These are phyloP conservation scores for Zingel zingel DNA, from an alignment of 2,113 vertebrate genomes.

Conservation along the genomic window DNA sequence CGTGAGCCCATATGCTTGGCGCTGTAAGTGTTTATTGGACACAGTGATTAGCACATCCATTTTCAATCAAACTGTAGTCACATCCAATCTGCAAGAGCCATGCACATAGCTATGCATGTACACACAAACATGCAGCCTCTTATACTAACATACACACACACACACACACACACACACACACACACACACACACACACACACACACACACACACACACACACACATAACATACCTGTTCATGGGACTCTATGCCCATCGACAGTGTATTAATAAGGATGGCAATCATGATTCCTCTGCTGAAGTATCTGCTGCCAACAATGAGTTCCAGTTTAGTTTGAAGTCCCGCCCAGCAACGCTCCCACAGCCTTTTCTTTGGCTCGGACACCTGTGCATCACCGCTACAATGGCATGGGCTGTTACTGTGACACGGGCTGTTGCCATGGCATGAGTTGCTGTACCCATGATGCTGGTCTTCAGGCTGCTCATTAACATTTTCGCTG, in stretches of 20 bases:
- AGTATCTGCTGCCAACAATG: constrained; percentile 97
- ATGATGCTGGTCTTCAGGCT: constrained; percentile 46
- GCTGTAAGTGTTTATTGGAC: constrained; percentile 74
- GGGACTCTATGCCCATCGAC: constrained; percentile 98
- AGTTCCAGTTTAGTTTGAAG: constrained; percentile 68
- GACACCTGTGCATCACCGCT: constrained; percentile 38
- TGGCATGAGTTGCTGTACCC: constrained; percentile 49
- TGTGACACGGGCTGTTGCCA: constrained; percentile 58
- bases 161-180: not conserved
- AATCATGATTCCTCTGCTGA: constrained; percentile 97
- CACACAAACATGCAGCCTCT: not conserved
- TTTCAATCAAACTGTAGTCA: constrained; percentile 60
- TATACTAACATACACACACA: not conserved
- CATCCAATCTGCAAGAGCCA: constrained; percentile 12
- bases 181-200: not conserved
- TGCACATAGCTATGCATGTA: not conserved
- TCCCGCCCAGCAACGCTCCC: constrained; percentile 56
- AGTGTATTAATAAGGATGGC: constrained; percentile 97
- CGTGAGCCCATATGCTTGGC: constrained; percentile 59
- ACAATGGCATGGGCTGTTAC: constrained; percentile 49
- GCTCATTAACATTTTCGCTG: constrained; percentile 41
- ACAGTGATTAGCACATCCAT: constrained; percentile 65
- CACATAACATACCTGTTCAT: constrained; percentile 90
- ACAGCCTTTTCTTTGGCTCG: constrained; percentile 55
- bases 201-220: not conserved